Evolutionary conservation across 2,113 vertebrate genomes (phyloP).

Genomic region (Cricetomys ansorgei): DNA sequence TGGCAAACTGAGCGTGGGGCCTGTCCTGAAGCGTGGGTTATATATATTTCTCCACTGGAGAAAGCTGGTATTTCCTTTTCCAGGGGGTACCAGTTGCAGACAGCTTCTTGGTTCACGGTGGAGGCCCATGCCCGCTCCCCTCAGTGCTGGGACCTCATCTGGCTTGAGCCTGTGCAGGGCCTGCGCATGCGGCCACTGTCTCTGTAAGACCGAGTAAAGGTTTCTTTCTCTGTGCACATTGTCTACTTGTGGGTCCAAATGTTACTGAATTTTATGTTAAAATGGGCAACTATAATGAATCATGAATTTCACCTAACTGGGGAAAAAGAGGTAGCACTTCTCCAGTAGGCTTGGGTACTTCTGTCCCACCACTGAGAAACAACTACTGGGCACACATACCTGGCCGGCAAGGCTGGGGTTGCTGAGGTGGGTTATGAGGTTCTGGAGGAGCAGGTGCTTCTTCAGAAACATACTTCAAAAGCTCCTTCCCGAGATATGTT

Average conservation of each 20-base stretch:
- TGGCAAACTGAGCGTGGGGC: too few relatives aligned
- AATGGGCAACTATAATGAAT: not conserved
- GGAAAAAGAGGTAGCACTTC: not conserved
- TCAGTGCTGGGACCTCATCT: too few relatives aligned
- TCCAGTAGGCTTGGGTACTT: not conserved
- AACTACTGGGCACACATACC: constrained; percentile 78
- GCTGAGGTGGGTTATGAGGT: constrained; percentile 46
- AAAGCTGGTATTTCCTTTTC: not conserved
- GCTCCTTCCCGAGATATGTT: constrained; percentile 85
- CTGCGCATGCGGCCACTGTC: too few relatives aligned
- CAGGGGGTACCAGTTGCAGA: too few relatives aligned
- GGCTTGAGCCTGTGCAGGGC: not conserved
- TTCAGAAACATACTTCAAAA: constrained; percentile 83
- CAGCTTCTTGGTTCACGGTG: too few relatives aligned
- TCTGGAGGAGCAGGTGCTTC: constrained; percentile 64
- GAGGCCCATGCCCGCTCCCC: too few relatives aligned
- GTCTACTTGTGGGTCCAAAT: not conserved
- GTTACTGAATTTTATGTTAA: not conserved
- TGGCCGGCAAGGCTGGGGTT: constrained; percentile 46
- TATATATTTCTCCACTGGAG: too few relatives aligned
- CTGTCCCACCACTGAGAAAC: not conserved
- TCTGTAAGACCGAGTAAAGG: not conserved
- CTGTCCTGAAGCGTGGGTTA: not conserved
- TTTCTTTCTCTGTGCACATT: not conserved
- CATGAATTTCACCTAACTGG: not conserved